phyloP scores from a whole-genome alignment of 2,888 invertebrate genomes.

The Polyommatus icarus region DNA sequence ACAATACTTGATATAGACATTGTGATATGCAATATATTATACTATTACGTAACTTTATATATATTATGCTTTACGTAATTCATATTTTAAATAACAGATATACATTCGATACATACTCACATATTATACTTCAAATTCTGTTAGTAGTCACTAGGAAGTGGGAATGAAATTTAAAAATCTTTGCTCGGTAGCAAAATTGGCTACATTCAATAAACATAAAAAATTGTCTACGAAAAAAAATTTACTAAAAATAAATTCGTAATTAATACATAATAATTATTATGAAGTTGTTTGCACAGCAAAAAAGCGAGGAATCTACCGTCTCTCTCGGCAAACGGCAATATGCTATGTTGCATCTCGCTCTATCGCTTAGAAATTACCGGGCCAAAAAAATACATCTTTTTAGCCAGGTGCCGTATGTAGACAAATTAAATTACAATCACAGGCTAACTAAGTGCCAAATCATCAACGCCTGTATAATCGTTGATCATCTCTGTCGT shows the following conservation, averaged over 20 bases:
- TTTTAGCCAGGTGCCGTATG: neutral
- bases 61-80: neutral
- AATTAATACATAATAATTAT: neutral
- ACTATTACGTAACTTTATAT: too few species aligned
- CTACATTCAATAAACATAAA: neutral
- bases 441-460: neutral
- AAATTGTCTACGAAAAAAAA: neutral
- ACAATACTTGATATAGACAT: neutral
- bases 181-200: neutral
- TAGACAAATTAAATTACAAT: neutral
- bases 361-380: neutral
- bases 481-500: neutral
- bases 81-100: neutral
- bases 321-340: neutral
- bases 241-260: slow-evolving; percentile 10
- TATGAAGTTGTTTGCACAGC: neutral
- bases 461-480: neutral
- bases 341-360: neutral
- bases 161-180: neutral
- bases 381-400: neutral
- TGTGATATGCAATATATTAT: neutral
- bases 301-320: neutral
- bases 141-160: neutral
- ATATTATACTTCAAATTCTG: neutral
- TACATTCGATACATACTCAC: neutral